These are phyloP conservation scores for Ips nitidus DNA, from an alignment of 1,140 invertebrate genomes.

Conservation along the genomic window DNA sequence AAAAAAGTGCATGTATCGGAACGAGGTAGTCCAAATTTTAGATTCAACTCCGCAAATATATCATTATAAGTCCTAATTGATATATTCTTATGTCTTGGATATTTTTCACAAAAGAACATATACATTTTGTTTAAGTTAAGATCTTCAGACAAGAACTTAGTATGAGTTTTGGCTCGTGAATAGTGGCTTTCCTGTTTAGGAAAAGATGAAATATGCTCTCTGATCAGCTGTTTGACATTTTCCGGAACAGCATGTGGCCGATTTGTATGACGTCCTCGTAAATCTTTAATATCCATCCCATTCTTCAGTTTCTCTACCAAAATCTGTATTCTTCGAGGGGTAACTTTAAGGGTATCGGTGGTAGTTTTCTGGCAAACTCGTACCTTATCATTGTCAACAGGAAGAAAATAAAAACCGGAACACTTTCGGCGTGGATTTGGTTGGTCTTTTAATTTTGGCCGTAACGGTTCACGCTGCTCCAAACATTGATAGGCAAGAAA, in stretches of 20 bases:
- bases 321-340: conserved; percentile 13
- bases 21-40: conserved; percentile 22
- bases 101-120: conserved; percentile 5
- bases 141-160: conserved; percentile 1
- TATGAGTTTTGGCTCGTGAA: background rate
- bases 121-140: conserved; percentile 15
- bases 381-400: background rate
- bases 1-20: no score
- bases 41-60: conserved; percentile 19
- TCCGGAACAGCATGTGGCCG: background rate
- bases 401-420: background rate
- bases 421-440: background rate
- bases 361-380: conserved; percentile 15
- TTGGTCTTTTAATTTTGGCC: background rate
- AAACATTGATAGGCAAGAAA: background rate
- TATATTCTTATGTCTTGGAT: conserved; percentile 4
- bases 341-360: conserved; percentile 2
- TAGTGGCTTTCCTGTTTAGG: conserved; percentile 17
- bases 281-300: conserved; percentile 4
- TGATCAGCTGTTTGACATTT: conserved; percentile 4
- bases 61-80: conserved; percentile 9
- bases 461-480: background rate
- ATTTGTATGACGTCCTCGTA: conserved; percentile 6
- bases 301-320: conserved; percentile 19
- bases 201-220: conserved; percentile 22